Evolutionary conservation across 2,888 invertebrate species (phyloP).

Genomic region (Cybosia mesomella): DNA sequence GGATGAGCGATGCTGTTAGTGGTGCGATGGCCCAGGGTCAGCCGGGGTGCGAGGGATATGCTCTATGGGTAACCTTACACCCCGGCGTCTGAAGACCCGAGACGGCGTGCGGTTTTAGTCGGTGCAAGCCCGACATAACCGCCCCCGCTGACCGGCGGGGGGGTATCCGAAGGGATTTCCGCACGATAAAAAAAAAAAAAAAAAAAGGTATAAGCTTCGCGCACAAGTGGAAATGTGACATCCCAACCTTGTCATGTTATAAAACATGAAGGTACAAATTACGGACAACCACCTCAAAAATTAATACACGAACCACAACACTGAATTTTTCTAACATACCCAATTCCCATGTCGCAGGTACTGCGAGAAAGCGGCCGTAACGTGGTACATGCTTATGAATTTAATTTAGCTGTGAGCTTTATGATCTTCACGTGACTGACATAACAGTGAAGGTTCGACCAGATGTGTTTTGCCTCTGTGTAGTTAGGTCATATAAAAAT

Average conservation of each 20-base stretch:
- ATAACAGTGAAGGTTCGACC: conserved; percentile 46
- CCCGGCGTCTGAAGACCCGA: no score
- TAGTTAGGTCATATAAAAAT: conserved; percentile 40
- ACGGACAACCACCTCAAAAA: conserved; percentile 15
- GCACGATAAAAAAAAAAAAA: no score
- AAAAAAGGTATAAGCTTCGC: no score
- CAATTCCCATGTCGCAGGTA: conserved; percentile 32
- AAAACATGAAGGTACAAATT: conserved; percentile 16
- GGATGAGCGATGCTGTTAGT: no score
- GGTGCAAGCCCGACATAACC: no score
- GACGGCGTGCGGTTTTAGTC: no score
- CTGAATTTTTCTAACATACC: conserved; percentile 11
- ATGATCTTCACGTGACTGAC: conserved; percentile 59
- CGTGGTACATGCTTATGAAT: conserved; percentile 57
- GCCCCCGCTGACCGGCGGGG: no score
- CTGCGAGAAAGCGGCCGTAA: conserved; percentile 21
- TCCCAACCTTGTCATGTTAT: neutral
- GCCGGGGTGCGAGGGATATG: no score
- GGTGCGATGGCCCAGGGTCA: no score
- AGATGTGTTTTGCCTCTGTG: conserved; percentile 32
- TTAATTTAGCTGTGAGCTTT: conserved; percentile 64
- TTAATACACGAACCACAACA: conserved; percentile 19
- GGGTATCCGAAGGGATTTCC: no score
- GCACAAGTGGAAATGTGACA: no score
- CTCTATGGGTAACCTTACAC: no score